Base-by-base conservation (phyloP, 2,113 vertebrate genomes). In the Haplochromis burtoni region DNA sequence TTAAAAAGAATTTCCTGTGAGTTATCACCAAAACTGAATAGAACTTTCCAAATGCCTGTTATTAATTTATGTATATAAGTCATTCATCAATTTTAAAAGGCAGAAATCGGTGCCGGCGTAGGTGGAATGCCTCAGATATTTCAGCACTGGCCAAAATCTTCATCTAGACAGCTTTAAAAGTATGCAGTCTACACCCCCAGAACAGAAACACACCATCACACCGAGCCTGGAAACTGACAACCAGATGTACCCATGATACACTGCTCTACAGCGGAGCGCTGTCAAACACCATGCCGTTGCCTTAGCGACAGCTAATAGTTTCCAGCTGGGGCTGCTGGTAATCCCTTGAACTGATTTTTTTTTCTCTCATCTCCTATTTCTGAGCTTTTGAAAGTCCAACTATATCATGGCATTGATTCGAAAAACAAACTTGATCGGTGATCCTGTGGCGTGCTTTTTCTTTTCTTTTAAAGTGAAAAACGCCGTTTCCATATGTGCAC, bases 271-370 rank as follows among this genome's bases (percentile, higher is more conserved):
- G 93, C 92, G 86, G 90, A 93, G 93, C 55, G 89, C 84, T 93
- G 95, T 94, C 90, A 95, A 95, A 95, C 89, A 93, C 88, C 76
- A 85, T 14, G 47, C 80, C 10, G 94, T 96, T 95, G 91, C 96
- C 96, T 91, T 90, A 92, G 96, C 73, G 57, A 97, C 95, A 29
- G 61, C 90, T 97, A 96, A 97, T 94, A 89, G 24, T 86, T 95
- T 97, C 93, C 96, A 97, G 85, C 87, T 57, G 87, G 42, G 84
- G 38, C 19, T 1, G 33, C 73, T 93, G 91, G 87, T 82, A 94
- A 92, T 92, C 89, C 92, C 66, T 79, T 38, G 73, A 73, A 79
- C 35, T 73, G 78, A 91, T 53, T 45, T 86, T 54, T 54, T 88
- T 55, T 87, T 49, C 26, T 80, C 68, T 81, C 59, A 47, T 61